Conservation (phyloP, 35 echinoderm and acorn worm genomes). For the Strongylocentrotus purpuratus region DNA sequence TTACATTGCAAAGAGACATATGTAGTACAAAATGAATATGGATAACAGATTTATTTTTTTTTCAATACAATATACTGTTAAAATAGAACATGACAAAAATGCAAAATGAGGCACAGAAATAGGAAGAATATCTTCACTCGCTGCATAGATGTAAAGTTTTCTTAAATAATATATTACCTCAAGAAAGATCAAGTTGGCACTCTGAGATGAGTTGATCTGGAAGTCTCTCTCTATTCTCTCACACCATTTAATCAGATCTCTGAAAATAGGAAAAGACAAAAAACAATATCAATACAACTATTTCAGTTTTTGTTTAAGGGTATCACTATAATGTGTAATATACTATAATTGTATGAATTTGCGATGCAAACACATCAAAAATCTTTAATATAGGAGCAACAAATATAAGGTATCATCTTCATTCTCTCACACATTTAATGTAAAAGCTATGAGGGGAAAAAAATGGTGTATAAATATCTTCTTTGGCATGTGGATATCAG, state of each 20-base stretch:
- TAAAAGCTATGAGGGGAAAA: not conserved
- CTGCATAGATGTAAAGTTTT: not conserved
- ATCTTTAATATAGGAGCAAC: not conserved
- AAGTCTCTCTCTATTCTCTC: constrained; percentile 70
- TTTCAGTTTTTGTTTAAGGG: not conserved
- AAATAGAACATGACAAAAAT: no score
- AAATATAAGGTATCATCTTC: not conserved
- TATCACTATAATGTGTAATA: not conserved
- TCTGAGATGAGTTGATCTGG: constrained; percentile 54
- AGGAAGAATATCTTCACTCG: not conserved
- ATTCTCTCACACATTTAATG: not conserved
- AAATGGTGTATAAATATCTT: not conserved
- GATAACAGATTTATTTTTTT: no score
- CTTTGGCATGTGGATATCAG: no score
- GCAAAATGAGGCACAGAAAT: no score
- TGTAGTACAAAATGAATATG: no score
- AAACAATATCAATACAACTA: not conserved
- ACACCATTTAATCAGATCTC: constrained; percentile 98
- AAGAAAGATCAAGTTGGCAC: constrained; percentile 81
- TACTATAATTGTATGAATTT: not conserved
- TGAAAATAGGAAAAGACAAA: constrained; percentile 49
- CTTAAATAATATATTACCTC: constrained; percentile 63
- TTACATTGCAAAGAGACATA: no score
- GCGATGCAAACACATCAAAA: not conserved
- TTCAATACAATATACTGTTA: no score